Conservation (phyloP, 2,888 invertebrate species). For the Hypsopygia costalis region DNA sequence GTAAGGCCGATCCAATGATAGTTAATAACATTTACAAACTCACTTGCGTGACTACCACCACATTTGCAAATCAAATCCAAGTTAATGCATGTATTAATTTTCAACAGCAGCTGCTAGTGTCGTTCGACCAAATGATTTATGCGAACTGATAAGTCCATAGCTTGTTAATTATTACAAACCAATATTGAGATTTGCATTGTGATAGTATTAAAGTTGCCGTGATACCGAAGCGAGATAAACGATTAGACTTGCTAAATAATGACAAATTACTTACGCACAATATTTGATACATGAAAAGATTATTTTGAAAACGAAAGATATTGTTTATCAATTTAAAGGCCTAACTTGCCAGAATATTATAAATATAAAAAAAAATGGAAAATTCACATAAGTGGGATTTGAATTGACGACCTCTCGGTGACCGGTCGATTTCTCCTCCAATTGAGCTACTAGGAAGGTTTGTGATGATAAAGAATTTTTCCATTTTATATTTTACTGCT, state of each 20-base stretch:
- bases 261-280: slow-evolving; percentile 5
- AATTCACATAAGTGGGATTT: too few relatives aligned
- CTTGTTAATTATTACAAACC: slow-evolving; percentile 41
- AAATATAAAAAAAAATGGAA: too few relatives aligned
- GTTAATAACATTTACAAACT: slow-evolving; percentile 32
- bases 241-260: slow-evolving; percentile 5
- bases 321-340: too few relatives aligned
- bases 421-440: too few relatives aligned
- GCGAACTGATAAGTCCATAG: slow-evolving; percentile 41
- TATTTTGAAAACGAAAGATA: not conserved
- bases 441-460: too few relatives aligned
- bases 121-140: slow-evolving; percentile 52
- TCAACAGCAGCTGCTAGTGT: slow-evolving; percentile 44
- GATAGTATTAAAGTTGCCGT: slow-evolving; percentile 31
- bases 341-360: too few relatives aligned
- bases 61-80: slow-evolving; percentile 65
- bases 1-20: slow-evolving; percentile 34
- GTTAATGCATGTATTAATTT: slow-evolving; percentile 50
- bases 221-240: slow-evolving; percentile 7
- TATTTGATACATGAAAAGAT: not conserved
- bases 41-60: slow-evolving; percentile 41
- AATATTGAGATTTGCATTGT: slow-evolving; percentile 32
- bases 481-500: too few relatives aligned
- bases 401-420: too few relatives aligned
- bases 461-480: too few relatives aligned